These are phyloP conservation scores for Limonius californicus DNA, from an alignment of 1,140 invertebrate genomes.

Conservation along the genomic window DNA sequence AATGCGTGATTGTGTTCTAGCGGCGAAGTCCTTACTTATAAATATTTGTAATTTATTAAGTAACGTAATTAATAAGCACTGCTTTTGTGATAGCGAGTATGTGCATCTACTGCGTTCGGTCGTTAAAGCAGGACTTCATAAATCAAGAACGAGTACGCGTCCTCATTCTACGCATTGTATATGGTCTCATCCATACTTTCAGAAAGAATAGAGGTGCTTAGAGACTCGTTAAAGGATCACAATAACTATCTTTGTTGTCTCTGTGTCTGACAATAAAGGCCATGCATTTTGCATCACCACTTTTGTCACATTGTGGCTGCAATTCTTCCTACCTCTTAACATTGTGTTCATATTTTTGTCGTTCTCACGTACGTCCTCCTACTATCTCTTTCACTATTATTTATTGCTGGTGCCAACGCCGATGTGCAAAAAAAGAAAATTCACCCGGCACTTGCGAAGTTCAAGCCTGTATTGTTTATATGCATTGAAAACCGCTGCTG, in stretches of 20 bases:
- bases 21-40: neutral
- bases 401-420: neutral
- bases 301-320: slow-evolving; percentile 21
- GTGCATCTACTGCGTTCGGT: neutral
- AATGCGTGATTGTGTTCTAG: no score
- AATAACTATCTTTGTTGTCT: slow-evolving; percentile 34
- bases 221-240: slow-evolving; percentile 32
- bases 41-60: neutral
- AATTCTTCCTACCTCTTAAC: slow-evolving; percentile 14
- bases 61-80: neutral
- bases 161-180: slow-evolving; percentile 5
- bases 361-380: slow-evolving; percentile 1
- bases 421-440: neutral
- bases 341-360: slow-evolving; percentile 1
- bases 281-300: slow-evolving; percentile 29
- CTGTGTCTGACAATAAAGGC: slow-evolving; percentile 29
- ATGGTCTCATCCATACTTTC: neutral
- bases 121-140: neutral
- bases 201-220: slow-evolving; percentile 1
- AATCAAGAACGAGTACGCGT: slow-evolving; percentile 9
- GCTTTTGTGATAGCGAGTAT: neutral
- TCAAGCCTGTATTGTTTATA: neutral
- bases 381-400: slow-evolving; percentile 2
- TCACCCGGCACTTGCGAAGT: neutral
- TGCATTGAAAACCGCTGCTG: neutral